Base-by-base conservation (phyloP, 2,113 vertebrate species). In the Pantherophis guttatus region DNA sequence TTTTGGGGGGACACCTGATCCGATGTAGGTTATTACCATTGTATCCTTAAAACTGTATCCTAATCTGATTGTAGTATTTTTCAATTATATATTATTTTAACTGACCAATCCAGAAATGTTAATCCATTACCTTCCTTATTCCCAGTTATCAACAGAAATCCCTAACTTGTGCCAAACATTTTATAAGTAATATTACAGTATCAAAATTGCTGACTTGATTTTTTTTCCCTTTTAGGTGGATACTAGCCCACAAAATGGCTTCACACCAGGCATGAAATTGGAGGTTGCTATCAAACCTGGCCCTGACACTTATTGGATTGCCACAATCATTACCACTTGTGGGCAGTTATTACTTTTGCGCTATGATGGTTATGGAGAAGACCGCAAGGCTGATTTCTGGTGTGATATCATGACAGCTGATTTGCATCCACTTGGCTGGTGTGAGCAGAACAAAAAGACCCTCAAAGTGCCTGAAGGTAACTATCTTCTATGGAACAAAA, bases 321-420 rank as follows among this genome's bases (percentile, higher is more conserved):
- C 99, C 94, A 99, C 98, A 93, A 98, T 99, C 97, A 99, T 99
- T 93, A 99, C 99, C 17, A 98, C 99, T 70, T 99, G 99, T 53
- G 99, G 99, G 91, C 99, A 99, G 97, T 97, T 99, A 95, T 98
- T 99, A 23, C 98, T 99, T 17, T 97, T 99, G 26, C 99, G 99
- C 91, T 99, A 99, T 0, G 98, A 99, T 87, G 99, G 99, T 75
- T 99, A 98, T 8, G 98, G 98, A 44, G 98, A 99, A n/a, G 99
- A 99, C 96, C 98, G 99, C 29, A 98, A 98, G 9, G 98, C 99
- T 0, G 99, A 99, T 97, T 99, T 99, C 94, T 99, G 99, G 99
- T 99, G 98, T 86, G 99, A 99, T 97, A 98, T 99, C 95, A 98
- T 99, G 98, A 98, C 99, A 0, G 98, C 99, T 0, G 98, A 98